A percentile compares a stretch with the other conserved stretches of the same genome.
These are phyloP conservation scores for Myodes glareolus DNA, from an alignment of 2,113 vertebrate species.

Conservation along the genomic window DNA sequence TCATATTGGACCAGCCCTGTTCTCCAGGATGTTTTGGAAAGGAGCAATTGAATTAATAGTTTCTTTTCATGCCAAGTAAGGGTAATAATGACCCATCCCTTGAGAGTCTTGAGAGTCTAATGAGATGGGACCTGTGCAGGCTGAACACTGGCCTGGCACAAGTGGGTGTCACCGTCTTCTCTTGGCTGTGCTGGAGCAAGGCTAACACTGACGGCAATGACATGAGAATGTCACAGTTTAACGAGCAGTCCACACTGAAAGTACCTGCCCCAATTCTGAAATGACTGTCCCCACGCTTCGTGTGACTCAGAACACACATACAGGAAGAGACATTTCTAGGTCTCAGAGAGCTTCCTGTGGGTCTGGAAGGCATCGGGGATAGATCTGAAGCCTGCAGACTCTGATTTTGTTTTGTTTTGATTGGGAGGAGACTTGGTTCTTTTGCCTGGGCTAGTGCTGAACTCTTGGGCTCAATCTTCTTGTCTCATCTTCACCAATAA, in stretches of 20 bases:
- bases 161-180: background rate
- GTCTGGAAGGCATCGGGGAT: background rate
- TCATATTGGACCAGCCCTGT: background rate
- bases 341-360: background rate
- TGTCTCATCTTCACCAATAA: background rate
- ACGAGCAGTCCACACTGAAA: background rate
- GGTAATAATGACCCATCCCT: background rate
- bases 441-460: background rate
- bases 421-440: background rate
- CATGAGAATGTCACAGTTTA: rapidly evolving
- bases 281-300: background rate
- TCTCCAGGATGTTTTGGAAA: constrained; percentile 7
- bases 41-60: background rate
- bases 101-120: background rate
- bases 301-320: background rate
- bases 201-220: background rate
- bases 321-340: background rate
- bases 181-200: background rate
- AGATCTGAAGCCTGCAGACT: background rate
- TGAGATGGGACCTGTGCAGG: background rate
- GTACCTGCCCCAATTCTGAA: background rate
- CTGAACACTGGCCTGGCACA: background rate
- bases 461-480: background rate
- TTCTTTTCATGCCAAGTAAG: constrained; percentile 17
- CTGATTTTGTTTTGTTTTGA: background rate